Evolutionary conservation across 2,888 invertebrate species (phyloP), one percentile per base, ranked within the genome.

Genomic region (Dryobotodes eremita): DNA sequence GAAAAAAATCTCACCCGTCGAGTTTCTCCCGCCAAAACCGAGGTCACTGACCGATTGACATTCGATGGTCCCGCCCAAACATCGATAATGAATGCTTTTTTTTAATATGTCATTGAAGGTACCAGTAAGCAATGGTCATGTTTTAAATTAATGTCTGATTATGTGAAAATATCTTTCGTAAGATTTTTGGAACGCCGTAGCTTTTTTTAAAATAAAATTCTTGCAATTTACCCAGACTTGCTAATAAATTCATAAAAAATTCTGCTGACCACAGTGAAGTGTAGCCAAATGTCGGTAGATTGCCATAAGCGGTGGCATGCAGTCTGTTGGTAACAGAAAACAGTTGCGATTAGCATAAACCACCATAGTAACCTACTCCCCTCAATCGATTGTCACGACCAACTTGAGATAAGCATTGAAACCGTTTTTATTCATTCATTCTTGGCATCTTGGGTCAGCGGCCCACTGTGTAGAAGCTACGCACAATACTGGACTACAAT

Each of bases 11-110:
- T 93, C 86, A 94, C 90, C 92, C 83, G 92, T 92, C 94, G 88
- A 95, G 96, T 96, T 96, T 96, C 96, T 95, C 96, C 96, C 96
- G 96, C 96, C 96, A 96, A 96, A 96, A 95, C 93, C 68, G 92
- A 94, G 95, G 92, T 94, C 96, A 94, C 70, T 95, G 96, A 94
- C 96, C 96, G 94, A 94, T 95, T 96, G 96, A 96, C 96, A 96
- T 95, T 95, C 95, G 93, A 94, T 94, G 89, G 92, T 87, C 90
- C 89, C 91, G 89, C 91, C 90, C 89, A 87, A 87, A 87, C 82
- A 89, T 91, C 88, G 89, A 91, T 87, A 89, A 86, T 31, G 1
- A 48, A 68, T 50, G 17, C 1, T 53, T 3, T 71, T 72, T 81
- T 77, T 82, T 69, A 36, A 46, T 36, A 48, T 75, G 57, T 61